Evolutionary conservation across 2,113 vertebrate genomes (phyloP).

Genomic region (Telmatochromis sp.): DNA sequence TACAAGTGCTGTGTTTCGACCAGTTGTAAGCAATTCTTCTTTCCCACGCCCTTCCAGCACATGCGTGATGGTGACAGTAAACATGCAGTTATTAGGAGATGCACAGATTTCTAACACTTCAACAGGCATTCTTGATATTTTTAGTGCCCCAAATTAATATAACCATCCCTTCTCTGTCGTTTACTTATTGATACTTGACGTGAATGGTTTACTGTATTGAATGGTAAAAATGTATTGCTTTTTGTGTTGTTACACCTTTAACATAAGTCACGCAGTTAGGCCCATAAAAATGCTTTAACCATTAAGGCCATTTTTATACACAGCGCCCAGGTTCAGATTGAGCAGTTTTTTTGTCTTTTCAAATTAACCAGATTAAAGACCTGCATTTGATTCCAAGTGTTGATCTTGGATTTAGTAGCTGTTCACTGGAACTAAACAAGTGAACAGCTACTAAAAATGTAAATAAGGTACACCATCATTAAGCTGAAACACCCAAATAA

Average conservation of each 20-base stretch:
- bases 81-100: background rate
- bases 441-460: background rate
- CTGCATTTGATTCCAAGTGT: background rate
- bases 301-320: background rate
- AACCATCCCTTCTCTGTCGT: background rate
- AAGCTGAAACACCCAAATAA: background rate
- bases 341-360: background rate
- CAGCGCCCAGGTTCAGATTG: background rate
- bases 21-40: background rate
- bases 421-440: background rate
- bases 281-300: fast-evolving
- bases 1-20: background rate
- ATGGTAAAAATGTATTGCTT: background rate
- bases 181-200: background rate
- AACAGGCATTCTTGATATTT: background rate
- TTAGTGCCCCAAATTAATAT: background rate
- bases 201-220: background rate
- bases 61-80: background rate
- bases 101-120: background rate
- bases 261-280: fast-evolving
- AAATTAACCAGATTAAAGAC: background rate
- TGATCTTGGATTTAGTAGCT: background rate
- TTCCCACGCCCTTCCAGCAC: background rate
- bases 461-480: background rate
- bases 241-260: background rate